A percentile compares a stretch with the other conserved stretches of the same genome.
These are phyloP conservation scores for Poliocrania exsul DNA, from an alignment of 2,797 vertebrate species.

Conservation along the genomic window DNA sequence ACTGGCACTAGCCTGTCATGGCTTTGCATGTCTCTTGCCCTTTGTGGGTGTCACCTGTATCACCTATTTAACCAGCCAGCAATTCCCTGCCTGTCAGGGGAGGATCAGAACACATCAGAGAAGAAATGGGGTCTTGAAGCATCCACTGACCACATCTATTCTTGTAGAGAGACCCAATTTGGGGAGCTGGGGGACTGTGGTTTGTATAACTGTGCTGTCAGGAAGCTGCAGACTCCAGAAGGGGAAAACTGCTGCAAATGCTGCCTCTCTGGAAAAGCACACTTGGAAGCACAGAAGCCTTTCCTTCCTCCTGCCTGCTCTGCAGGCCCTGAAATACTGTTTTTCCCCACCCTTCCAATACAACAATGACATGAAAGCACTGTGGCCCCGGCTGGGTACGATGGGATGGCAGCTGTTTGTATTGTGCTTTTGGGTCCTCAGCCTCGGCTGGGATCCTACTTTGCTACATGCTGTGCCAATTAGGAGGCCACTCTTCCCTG, in stretches of 20 bases:
- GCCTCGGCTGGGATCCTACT: neutral
- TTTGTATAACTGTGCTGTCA: neutral
- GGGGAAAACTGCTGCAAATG: neutral
- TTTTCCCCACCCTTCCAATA: constrained; percentile 37
- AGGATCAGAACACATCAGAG: neutral
- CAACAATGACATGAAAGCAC: constrained; percentile 54
- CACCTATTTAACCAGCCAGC: neutral
- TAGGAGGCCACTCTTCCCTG: neutral
- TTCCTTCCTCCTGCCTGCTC: constrained; percentile 19
- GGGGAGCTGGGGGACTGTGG: neutral
- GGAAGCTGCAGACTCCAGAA: neutral
- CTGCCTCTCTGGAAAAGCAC: neutral
- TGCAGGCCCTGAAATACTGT: neutral
- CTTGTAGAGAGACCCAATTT: fast-evolving
- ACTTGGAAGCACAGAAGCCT: neutral
- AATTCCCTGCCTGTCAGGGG: neutral
- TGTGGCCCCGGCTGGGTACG: neutral
- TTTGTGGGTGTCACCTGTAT: neutral
- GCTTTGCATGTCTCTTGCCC: neutral
- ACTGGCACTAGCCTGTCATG: neutral
- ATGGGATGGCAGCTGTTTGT: constrained; percentile 21
- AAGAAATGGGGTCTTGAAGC: neutral
- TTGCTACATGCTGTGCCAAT: neutral
- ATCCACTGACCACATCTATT: neutral
- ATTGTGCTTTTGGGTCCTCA: constrained; percentile 21